phyloP scores from a whole-genome alignment of 2,888 invertebrate species.

The Tetranychus piercei region DNA sequence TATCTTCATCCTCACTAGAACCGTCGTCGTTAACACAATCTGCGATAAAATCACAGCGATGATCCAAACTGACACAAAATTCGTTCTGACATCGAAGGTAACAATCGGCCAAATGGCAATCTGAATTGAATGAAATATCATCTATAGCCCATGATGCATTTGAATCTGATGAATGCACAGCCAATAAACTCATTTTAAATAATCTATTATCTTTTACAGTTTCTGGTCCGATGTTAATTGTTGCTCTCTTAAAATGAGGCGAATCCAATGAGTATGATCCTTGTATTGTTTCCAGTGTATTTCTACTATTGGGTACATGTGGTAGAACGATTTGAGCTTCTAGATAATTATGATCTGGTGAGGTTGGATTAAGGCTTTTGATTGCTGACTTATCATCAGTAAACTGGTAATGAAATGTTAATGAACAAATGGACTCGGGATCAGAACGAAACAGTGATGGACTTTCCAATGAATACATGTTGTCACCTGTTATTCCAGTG shows the following conservation, averaged over 20 bases:
- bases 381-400: not conserved
- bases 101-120: conserved; percentile 16
- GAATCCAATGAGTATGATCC: not conserved
- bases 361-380: not conserved
- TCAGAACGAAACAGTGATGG: not conserved
- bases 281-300: not conserved
- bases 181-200: not conserved
- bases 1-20: not conserved
- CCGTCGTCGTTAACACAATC: not conserved
- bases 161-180: not conserved
- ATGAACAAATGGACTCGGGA: not conserved
- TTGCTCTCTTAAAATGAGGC: not conserved
- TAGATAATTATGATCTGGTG: not conserved
- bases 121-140: conserved; percentile 24
- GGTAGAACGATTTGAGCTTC: not conserved
- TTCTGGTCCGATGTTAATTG: not conserved
- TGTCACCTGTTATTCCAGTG: not conserved
- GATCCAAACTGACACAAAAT: not conserved
- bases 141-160: conserved; percentile 21
- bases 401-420: not conserved
- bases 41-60: not conserved
- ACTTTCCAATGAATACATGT: not conserved
- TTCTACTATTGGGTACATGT: not conserved
- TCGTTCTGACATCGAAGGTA: conserved; percentile 8
- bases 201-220: not conserved